phyloP scores from a whole-genome alignment of 2,113 vertebrate species.

The Centrocercus urophasianus region DNA sequence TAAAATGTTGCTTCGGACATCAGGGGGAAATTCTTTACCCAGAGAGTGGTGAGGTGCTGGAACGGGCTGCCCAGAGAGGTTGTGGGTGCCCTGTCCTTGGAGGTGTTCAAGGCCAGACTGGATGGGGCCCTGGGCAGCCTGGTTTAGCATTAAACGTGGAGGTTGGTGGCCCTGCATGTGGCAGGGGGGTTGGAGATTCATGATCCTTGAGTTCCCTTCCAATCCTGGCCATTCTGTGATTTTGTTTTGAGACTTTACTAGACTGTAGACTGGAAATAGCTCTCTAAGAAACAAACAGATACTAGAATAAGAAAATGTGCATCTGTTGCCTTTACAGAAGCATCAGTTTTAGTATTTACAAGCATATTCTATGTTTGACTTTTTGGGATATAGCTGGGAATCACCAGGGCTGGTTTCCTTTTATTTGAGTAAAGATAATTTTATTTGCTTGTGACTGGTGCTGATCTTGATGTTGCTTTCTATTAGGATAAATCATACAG shows the following conservation, averaged over 20 bases:
- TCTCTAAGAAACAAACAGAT: not conserved
- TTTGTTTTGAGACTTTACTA: not conserved
- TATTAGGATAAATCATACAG: slow-evolving; percentile 94
- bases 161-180: no score
- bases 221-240: no score
- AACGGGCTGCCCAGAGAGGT: no score
- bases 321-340: not conserved
- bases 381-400: not conserved
- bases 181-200: no score
- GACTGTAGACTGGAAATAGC: not conserved
- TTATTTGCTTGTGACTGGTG: not conserved
- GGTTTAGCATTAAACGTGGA: no score
- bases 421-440: not conserved
- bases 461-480: slow-evolving; percentile 51
- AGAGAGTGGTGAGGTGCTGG: no score
- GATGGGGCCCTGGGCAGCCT: no score
- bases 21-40: no score
- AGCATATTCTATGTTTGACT: not conserved
- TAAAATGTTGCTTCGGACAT: not conserved
- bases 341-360: not conserved
- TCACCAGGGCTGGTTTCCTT: not conserved
- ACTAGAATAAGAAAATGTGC: not conserved
- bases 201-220: no score
- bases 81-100: no score
- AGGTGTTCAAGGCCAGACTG: no score